A percentile compares a stretch with the other conserved stretches of the same genome.
These are phyloP conservation scores for Rhabdornis inornatus DNA, from an alignment of 2,113 vertebrate species.

Conservation along the genomic window DNA sequence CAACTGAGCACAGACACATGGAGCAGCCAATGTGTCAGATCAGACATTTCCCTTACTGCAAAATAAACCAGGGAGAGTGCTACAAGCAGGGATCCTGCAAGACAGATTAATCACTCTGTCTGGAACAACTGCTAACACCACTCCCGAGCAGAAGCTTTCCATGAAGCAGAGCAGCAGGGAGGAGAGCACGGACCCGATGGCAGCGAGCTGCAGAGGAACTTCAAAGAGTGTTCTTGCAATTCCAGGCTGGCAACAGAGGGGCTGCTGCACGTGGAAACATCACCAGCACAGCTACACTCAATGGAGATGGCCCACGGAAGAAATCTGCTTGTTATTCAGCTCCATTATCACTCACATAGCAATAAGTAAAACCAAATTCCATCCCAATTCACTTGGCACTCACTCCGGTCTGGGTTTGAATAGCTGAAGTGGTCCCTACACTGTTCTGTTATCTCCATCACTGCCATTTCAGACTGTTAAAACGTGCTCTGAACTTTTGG, in stretches of 20 bases:
- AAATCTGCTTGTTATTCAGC: not conserved
- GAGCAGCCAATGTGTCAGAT: not conserved
- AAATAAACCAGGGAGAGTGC: not conserved
- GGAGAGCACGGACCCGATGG: accelerated
- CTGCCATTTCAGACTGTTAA: not conserved
- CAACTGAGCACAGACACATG: not conserved
- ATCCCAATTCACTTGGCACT: not conserved
- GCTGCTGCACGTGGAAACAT: not conserved
- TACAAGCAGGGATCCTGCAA: not conserved
- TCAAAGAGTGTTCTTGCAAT: not conserved
- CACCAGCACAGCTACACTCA: not conserved
- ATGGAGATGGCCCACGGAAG: not conserved
- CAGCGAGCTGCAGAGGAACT: not conserved
- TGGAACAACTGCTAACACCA: not conserved
- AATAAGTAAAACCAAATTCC: not conserved
- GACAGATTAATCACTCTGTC: not conserved
- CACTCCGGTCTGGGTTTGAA: not conserved
- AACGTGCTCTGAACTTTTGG: not conserved
- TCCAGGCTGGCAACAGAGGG: not conserved
- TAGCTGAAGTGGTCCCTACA: not conserved
- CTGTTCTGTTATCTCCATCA: not conserved
- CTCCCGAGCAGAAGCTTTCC: not conserved
- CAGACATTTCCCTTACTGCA: not conserved
- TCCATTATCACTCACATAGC: not conserved
- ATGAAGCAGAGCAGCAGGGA: not conserved